Percentiles rank a stretch among this genome's conserved stretches.
Conservation (phyloP, 2,113 vertebrate species). For the Pluvianellus socialis region DNA sequence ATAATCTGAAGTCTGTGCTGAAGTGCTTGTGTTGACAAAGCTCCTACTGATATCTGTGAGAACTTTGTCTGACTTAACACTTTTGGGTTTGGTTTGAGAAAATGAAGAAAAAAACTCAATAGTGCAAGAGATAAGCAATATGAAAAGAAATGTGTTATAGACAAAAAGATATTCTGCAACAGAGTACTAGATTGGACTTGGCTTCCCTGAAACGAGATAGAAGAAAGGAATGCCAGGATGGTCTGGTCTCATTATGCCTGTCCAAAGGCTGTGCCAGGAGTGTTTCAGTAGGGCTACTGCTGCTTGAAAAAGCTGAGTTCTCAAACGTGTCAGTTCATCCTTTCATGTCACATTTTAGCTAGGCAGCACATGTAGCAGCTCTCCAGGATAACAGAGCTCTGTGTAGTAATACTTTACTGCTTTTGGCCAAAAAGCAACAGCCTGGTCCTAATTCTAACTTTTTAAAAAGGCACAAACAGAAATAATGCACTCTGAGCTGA, state of each 20-base stretch:
- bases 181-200: background rate
- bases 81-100: background rate
- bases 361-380: background rate
- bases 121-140: background rate
- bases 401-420: background rate
- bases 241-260: background rate
- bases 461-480: background rate
- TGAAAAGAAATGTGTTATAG: background rate
- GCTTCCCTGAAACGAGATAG: background rate
- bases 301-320: background rate
- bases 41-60: background rate
- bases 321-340: background rate
- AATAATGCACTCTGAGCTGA: background rate
- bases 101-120: background rate
- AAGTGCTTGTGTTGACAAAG: background rate
- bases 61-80: background rate
- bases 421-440: background rate
- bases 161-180: background rate
- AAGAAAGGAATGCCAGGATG: background rate
- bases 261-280: background rate
- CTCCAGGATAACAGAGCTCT: background rate
- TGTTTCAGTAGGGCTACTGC: background rate
- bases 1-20: background rate
- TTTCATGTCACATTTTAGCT: background rate
- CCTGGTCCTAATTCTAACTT: background rate